Conservation (phyloP, 1,140 invertebrate species). For the Samia ricini region DNA sequence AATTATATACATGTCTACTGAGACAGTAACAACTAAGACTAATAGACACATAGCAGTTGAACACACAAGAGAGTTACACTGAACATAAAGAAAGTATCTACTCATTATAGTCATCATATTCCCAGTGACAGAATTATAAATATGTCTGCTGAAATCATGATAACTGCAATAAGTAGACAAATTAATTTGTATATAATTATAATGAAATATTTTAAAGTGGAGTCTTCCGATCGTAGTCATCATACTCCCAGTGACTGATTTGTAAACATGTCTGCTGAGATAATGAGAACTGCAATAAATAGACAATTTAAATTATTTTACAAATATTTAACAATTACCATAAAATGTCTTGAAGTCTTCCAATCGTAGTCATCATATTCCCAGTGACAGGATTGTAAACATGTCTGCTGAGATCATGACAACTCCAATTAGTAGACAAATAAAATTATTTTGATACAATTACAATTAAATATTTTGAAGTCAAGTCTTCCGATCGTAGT, state of each 20-base stretch:
- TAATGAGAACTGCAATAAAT: constrained; percentile 17
- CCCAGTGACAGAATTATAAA: constrained; percentile 34
- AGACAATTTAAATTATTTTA: neutral
- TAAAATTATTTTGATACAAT: neutral
- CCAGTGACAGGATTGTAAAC: constrained; percentile 34
- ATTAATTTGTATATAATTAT: too few relatives aligned
- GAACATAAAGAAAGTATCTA: constrained; percentile 1
- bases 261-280: constrained; percentile 24
- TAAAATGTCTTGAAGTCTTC: neutral
- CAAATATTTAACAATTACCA: neutral
- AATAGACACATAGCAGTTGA: too few relatives aligned
- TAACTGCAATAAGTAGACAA: constrained; percentile 12
- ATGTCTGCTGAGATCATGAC: constrained; percentile 33
- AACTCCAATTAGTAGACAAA: constrained; percentile 3
- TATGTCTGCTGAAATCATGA: constrained; percentile 13
- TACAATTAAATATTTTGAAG: too few relatives aligned
- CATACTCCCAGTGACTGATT: constrained; percentile 43
- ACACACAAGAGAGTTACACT: neutral
- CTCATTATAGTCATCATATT: constrained; percentile 21
- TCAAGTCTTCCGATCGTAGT: constrained; percentile 1
- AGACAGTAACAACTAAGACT: constrained; percentile 16
- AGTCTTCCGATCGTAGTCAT: constrained; percentile 14
- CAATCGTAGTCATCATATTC: constrained; percentile 21
- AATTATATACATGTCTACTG: constrained; percentile 33
- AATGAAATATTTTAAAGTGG: neutral